phyloP scores from a whole-genome alignment of 2,888 invertebrate genomes.

The Blera fallax region DNA sequence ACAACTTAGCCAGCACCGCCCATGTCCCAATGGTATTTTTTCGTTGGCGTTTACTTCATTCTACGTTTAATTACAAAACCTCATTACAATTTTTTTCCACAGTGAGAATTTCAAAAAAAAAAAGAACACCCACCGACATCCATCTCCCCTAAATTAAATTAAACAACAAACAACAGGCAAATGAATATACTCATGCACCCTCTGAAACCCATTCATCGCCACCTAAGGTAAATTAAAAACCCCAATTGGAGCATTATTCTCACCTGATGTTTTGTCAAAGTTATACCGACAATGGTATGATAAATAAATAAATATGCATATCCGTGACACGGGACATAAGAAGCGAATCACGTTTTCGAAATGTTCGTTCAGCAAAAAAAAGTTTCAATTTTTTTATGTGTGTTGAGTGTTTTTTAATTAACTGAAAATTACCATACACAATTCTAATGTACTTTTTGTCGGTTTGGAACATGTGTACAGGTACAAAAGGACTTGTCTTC shows the following conservation, averaged over 20 bases:
- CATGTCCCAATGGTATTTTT: not conserved
- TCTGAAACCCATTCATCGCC: not conserved
- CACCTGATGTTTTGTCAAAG: constrained; percentile 53
- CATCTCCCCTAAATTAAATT: not conserved
- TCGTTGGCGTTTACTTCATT: not conserved
- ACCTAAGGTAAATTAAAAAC: constrained; percentile 22
- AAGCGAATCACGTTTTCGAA: constrained; percentile 44
- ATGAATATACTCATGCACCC: not conserved
- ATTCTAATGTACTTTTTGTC: not conserved
- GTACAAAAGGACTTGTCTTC: not conserved
- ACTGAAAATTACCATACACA: constrained; percentile 5
- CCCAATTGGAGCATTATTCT: constrained; percentile 34
- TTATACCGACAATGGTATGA: constrained; percentile 12
- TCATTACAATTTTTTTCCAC: constrained; percentile 20
- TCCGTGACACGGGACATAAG: constrained; percentile 6
- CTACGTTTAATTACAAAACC: constrained; percentile 42
- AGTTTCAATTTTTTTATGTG: not conserved
- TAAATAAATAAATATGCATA: not conserved
- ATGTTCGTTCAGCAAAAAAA: constrained; percentile 5
- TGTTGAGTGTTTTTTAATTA: constrained; percentile 58
- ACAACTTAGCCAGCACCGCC: not conserved
- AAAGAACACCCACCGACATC: not conserved
- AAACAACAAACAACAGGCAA: not conserved
- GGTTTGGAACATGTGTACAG: not conserved
- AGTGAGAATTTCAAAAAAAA: not conserved